Evolutionary conservation across 2,888 invertebrate species (phyloP), one percentile per base, ranked within the genome.

Genomic region (Habroteleia sp.): DNA sequence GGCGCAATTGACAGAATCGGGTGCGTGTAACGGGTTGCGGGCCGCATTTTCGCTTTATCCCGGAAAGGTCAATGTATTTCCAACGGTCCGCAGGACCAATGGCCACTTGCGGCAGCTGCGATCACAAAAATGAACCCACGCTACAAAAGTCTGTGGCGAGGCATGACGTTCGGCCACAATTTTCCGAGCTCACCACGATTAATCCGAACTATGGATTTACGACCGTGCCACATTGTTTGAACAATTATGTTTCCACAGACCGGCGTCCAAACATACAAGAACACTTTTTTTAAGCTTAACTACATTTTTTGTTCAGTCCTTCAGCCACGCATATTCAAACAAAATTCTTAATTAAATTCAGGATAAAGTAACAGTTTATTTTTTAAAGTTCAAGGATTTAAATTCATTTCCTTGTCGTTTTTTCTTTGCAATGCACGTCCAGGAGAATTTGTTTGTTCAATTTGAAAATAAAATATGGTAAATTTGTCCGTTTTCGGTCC

Each of bases 191-290:
- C 37, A 8, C 17, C 17, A n/a, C 33, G 6, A 13, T 33, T 29
- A 29, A 29, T 29, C 29, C 29, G 10, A 2, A 4, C n/a, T n/a
- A 8, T 29, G 8, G 29, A 29, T 29, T 29, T 29, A 29, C 10
- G 29, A 4, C n/a, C 4, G 1, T 10, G 29, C 10, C 29, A n/a
- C n/a, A n/a, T n/a, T 25, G 25, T 4, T 4, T 25, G 7, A 25
- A 2, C 25, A 4, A 8, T 6, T 33, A 31, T 82, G 81, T 77
- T 76, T 77, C 77, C 27, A 7, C 27, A 7, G 29, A 82, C 81
- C 82, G 20, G 20, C 20, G n/a, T n/a, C n/a, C n/a, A n/a, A n/a
- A n/a, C n/a, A n/a, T n/a, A n/a, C n/a, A n/a, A n/a, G n/a, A n/a
- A n/a, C n/a, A n/a, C n/a, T n/a, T n/a, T n/a, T n/a, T n/a, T n/a